Conservation (phyloP, 2,888 invertebrate species). For the Lumbricus terrestris region DNA sequence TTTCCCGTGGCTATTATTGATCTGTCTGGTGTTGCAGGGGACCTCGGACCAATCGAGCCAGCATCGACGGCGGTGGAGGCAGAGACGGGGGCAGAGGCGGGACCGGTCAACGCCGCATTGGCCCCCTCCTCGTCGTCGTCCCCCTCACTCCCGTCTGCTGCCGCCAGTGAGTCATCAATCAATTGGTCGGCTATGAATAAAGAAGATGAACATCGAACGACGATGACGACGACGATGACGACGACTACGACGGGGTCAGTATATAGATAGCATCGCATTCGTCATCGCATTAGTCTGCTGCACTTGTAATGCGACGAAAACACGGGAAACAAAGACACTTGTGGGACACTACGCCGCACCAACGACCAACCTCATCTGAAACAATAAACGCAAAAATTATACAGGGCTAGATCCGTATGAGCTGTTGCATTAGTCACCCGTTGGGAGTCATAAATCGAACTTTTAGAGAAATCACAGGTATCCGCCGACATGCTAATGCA, state of each 20-base stretch:
- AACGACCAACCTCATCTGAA: background rate
- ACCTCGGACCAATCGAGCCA: background rate
- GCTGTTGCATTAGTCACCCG: background rate
- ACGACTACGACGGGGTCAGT: conserved; percentile 10
- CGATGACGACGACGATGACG: too few relatives aligned
- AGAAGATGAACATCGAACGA: background rate
- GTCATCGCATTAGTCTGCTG: too few relatives aligned
- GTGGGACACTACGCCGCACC: background rate
- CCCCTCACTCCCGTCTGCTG: background rate
- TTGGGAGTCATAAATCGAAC: too few relatives aligned
- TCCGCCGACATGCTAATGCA: background rate
- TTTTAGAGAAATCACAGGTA: background rate
- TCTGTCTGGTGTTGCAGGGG: conserved; percentile 3
- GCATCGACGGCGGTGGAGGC: too few relatives aligned
- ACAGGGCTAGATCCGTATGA: background rate
- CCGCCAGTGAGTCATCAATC: background rate
- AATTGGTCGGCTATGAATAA: conserved; percentile 12
- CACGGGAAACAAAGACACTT: background rate
- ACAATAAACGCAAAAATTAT: too few relatives aligned
- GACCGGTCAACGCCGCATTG: background rate
- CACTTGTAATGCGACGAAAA: background rate
- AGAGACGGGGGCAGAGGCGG: too few relatives aligned
- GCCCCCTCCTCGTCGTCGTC: too few relatives aligned
- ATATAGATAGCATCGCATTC: background rate
- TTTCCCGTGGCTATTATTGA: background rate